Base-by-base conservation (phyloP, 2,888 invertebrate species). In the Scaeva pyrastri region DNA sequence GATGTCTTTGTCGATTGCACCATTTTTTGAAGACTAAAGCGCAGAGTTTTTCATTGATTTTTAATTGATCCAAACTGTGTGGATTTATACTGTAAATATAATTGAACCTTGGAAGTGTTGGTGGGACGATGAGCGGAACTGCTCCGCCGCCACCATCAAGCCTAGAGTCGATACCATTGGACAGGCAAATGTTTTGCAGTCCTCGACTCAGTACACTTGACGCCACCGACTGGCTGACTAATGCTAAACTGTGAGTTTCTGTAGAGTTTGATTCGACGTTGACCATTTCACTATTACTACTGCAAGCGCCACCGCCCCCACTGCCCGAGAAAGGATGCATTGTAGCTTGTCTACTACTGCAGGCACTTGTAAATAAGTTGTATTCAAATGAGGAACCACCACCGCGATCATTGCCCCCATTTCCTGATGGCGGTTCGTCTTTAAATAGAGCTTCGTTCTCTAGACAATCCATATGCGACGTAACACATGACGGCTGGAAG, bases 401-500 rank as follows among this genome's bases (percentile, higher is more conserved):
- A 21, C 76, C 74, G n/a, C 76, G 66, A 19, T 76, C 78, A 31
- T 73, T 70, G 26, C 74, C 21, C 10, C 73, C 77, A 39, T 45
- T 75, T 11, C 76, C 81, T 2, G 79, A 60, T 19, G 76, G 73
- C 5, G 74, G 77, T 10, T 58, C 71, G n/a, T 78, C 77, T 26
- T 78, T 82, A 5, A 78, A 77, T 26, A 82, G 36, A 43, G 68
- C 72, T 39, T 90, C 90, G 55, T 80, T 89, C 58, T 90, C 90
- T 36, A 91, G 89, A 62, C 90, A 92, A 50, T 92, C 92, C 91
- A 92, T 91, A 64, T 90, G 91, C 12, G 90, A 89, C 10, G 89
- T 78, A 10, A 89, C 91, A 90, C 95, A 94, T 19, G 95, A 94
- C 89, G 96, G 96, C 90, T 95, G 95, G 92, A 96, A 96, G 90